Base-by-base conservation (phyloP, 1,140 invertebrate genomes). In the Hormaphis cornu region DNA sequence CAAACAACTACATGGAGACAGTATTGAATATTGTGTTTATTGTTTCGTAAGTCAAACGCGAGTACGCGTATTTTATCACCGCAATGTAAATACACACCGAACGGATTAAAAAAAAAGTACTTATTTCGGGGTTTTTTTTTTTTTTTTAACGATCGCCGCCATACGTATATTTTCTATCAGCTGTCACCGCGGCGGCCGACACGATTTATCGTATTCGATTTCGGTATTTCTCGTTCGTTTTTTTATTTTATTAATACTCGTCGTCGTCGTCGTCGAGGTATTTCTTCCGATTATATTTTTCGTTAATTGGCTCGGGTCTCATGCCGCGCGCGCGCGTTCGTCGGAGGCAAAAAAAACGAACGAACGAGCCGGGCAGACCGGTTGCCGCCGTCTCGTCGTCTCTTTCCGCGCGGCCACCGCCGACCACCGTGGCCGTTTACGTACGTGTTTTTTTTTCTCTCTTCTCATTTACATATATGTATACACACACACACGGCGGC, bases 301-400 rank as follows among this genome's bases (percentile, higher is more conserved):
- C 61, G 61, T 66, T 66, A 66, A 66, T 66, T 66, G 61, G 61
- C 61, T 66, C 61, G 61, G 61, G 28, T 66, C 61, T 66, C 61
- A 66, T 46, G 61, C 42, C 61, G 44, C 61, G 46, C 44, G 10
- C 42, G 22, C 20, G 52, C 53, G 53, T 33, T 33, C 42, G 28
- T n/a, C 59, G 42, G 59, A 40, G 59, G 59, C 26, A 35, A 56
- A 46, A n/a, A n/a, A n/a, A n/a, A n/a, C n/a, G n/a, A n/a, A n/a
- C n/a, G n/a, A 56, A 56, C 53, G 33, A 56, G 35, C 35, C 24
- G 42, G 33, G 54, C 20, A 58, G 54, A 66, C 61, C 61, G 61
- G 61, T 66, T 58, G 54, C 33, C 54, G 54, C 61, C 44, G 61
- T 46, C 42, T 6, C 42, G 42, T 46, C 35, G 35, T 37, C 42